Evolutionary conservation across 1,140 invertebrate genomes (phyloP), one percentile per base, ranked within the genome.

Genomic region (Drosophila ananassae): DNA sequence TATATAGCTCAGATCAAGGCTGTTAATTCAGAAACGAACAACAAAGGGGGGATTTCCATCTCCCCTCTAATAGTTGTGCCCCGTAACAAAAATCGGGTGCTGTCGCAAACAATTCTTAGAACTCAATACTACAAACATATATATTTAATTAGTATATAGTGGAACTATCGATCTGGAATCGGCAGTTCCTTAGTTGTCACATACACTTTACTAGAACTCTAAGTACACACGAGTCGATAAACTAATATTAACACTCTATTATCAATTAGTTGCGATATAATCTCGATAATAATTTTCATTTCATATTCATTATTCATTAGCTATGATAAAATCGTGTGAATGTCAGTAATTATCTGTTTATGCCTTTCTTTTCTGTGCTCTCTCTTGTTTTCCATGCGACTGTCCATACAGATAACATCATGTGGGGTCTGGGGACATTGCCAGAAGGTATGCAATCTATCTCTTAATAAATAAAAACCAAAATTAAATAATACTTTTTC

Each of bases 361-460:
- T 81, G 67, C 77, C 61, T 84, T 67, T 84, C 81, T 81, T 77
- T 77, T 77, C 63, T 80, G 60, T 72, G 57, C 78, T 79, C 66
- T 82, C 50, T 81, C 62, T 80, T 71, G 41, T 67, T 46, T 63
- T 30, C 44, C 46, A 59, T 87, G 75, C 79, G 34, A 54, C 54
- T 76, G 41, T 17, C 68, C 94, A 93, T 12, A 50, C 96, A 98
- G 97, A 92, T 80, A 92, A 98, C 97, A 97, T 98, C 95, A 98
- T 98, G 96, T 98, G 97, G 97, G 97, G 97, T 93, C 95, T 98
- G 95, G 97, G 97, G 95, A 97, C 97, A 94, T 96, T 98, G 94
- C 97, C 97, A 94, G 97, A 98, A 94, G 97, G 97, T 98, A 95
- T 96, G 96, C 9, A 17, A 1, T 22, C 21, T 2, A 96, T 89